Evolutionary conservation across 2,888 invertebrate species (phyloP).

Genomic region (Barypeithes pellucidus): DNA sequence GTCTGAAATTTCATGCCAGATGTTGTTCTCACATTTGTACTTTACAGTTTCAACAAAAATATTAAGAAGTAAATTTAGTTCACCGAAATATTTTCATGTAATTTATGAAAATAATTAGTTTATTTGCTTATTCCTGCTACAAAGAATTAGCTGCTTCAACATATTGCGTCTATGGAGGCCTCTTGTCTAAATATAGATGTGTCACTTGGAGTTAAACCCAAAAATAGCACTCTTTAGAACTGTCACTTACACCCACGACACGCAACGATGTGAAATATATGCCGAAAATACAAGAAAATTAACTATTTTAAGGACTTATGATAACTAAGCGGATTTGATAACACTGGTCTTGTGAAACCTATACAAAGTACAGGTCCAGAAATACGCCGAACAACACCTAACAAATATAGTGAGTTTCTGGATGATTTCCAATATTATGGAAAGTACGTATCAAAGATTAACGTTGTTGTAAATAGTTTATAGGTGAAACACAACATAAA

Average conservation of each 20-base stretch:
- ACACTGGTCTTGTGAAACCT: conserved; percentile 64
- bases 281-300: conserved; percentile 16
- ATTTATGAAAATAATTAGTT: conserved; percentile 28
- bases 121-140: conserved; percentile 28
- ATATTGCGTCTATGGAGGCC: conserved; percentile 19
- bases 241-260: conserved; percentile 38
- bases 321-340: conserved; percentile 51
- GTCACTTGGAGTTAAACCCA: conserved; percentile 49
- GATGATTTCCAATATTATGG: conserved; percentile 65
- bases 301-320: conserved; percentile 20
- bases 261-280: conserved; percentile 22
- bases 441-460: conserved; percentile 60
- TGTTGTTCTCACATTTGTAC: conserved; percentile 1
- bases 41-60: background rate
- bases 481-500: background rate
- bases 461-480: conserved; percentile 55
- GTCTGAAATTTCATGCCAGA: background rate
- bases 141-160: conserved; percentile 29
- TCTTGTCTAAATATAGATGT: conserved; percentile 43
- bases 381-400: conserved; percentile 64
- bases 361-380: conserved; percentile 66
- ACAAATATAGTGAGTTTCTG: conserved; percentile 64
- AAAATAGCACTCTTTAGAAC: conserved; percentile 48
- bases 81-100: conserved; percentile 8
- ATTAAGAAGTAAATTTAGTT: conserved; percentile 2